Evolutionary conservation across 2,797 vertebrate genomes (phyloP).

Genomic region (Alfaro cultratus): DNA sequence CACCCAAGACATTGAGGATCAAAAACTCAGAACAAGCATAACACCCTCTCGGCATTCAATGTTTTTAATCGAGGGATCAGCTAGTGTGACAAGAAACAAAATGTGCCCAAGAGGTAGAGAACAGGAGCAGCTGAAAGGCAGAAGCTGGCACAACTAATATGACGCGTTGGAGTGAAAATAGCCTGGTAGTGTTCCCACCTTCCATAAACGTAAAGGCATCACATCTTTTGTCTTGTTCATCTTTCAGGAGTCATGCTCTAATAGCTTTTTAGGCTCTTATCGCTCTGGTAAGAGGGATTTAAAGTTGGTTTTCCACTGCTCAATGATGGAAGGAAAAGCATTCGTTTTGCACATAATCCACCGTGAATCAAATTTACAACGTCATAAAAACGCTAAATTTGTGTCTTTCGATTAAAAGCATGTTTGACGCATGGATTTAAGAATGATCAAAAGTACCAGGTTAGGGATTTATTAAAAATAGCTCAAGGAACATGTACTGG

Average conservation of each 20-base stretch:
- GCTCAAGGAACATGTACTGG: slow-evolving; percentile 52
- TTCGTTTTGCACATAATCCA: slow-evolving; percentile 55
- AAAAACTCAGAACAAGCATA: slow-evolving; percentile 68
- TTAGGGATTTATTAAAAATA: slow-evolving; percentile 66
- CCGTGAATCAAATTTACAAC: slow-evolving; percentile 52
- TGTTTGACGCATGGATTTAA: slow-evolving; percentile 48
- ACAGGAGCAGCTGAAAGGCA: slow-evolving; percentile 55
- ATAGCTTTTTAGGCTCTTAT: slow-evolving; percentile 67
- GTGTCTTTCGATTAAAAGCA: slow-evolving; percentile 54
- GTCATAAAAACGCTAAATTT: slow-evolving; percentile 50
- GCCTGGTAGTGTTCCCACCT: slow-evolving; percentile 63
- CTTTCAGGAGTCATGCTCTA: slow-evolving; percentile 67
- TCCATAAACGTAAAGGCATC: slow-evolving; percentile 58
- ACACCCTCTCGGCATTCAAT: slow-evolving; percentile 68
- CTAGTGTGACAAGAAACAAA: slow-evolving; percentile 72
- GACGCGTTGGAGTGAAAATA: slow-evolving; percentile 74
- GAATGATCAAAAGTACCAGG: slow-evolving; percentile 57
- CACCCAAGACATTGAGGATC: slow-evolving; percentile 54
- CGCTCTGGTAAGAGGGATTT: slow-evolving; percentile 61
- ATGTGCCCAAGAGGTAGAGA: slow-evolving; percentile 68
- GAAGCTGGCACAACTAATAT: slow-evolving; percentile 74
- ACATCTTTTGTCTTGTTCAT: slow-evolving; percentile 66
- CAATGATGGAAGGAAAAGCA: slow-evolving; percentile 38
- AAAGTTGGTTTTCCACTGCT: slow-evolving; percentile 57
- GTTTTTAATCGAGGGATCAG: slow-evolving; percentile 76